Conservation (phyloP, 2,797 vertebrate genomes). For the Anableps anableps region DNA sequence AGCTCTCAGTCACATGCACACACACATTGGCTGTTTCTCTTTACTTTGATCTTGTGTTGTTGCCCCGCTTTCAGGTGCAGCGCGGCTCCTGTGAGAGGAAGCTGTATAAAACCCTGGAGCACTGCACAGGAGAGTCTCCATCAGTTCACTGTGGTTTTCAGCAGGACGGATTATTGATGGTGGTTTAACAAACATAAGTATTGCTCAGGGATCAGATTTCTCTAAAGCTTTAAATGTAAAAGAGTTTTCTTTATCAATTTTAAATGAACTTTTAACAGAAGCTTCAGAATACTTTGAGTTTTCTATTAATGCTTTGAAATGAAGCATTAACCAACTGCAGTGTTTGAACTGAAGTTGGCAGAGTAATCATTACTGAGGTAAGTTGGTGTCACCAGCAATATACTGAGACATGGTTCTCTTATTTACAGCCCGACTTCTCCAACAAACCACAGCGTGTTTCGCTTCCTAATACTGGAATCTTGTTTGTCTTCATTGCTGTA, state of each 20-base stretch:
- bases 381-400: not conserved
- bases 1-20: not conserved
- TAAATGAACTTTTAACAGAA: not conserved
- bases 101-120: constrained; percentile 41
- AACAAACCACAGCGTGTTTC: not conserved
- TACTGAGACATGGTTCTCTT: not conserved
- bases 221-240: not conserved
- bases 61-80: constrained; percentile 18
- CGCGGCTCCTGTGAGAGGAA: constrained; percentile 40
- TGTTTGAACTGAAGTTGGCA: constrained; percentile 15
- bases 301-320: constrained; percentile 21
- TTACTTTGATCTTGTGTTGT: not conserved
- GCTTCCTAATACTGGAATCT: not conserved
- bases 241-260: not conserved
- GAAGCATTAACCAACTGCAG: constrained; percentile 32
- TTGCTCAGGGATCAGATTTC: not conserved
- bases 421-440: not conserved
- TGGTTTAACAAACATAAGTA: not conserved
- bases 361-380: constrained; percentile 3
- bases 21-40: not conserved
- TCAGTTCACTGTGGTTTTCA: not conserved
- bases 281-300: constrained; percentile 6
- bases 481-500: constrained; percentile 55
- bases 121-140: not conserved
- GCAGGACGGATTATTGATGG: not conserved